Base-by-base conservation (phyloP, 2,113 vertebrate genomes). In the Scalopus aquaticus region DNA sequence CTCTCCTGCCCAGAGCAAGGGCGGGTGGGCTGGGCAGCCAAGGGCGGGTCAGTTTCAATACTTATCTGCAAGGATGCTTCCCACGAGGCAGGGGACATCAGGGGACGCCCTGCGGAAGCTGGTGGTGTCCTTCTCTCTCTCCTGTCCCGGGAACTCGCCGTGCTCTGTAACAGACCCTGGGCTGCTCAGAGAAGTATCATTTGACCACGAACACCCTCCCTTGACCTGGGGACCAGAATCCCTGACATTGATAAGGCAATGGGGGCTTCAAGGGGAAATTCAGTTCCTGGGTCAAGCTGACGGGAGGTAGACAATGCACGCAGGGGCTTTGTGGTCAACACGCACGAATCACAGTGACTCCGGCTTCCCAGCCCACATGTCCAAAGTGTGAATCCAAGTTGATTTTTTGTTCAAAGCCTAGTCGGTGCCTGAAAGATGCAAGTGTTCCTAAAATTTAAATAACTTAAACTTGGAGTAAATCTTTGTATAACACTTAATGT, bases 61-160 rank as follows among this genome's bases (percentile, higher is more conserved):
- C 96, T 97, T 97, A 97, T 97, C 97, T 97, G 96, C 87, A 81
- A 90, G 44, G 60, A 17, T 32, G 86, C 65, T 70, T 73, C 35
- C 19, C 42, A 0, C n/a, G n/a, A n/a, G n/a, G n/a, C n/a, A n/a
- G n/a, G n/a, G n/a, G n/a, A n/a, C n/a, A n/a, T n/a, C n/a, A n/a
- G n/a, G 0, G 64, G 10, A 9, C 0, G 2, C 46, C 58, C 32
- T 1, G 24, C 49, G 58, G 70, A 65, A 24, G 24, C 17, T 26
- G 1, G 90, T 64, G 39, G 78, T 9, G 3, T 49, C 46, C 44
- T 54, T n/a, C 82, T 90, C n/a, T 42, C 44, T 46, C n/a, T 56
- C 83, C 42, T 1, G 9, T 80, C 74, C 39, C 72, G 11, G 91
- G 78, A 83, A 64, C 78, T n/a, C 15, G 74, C 30, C 54, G 35